Evolutionary conservation across 2,888 invertebrate genomes (phyloP), one percentile per base, ranked within the genome.

Genomic region (Gortyna flavago): DNA sequence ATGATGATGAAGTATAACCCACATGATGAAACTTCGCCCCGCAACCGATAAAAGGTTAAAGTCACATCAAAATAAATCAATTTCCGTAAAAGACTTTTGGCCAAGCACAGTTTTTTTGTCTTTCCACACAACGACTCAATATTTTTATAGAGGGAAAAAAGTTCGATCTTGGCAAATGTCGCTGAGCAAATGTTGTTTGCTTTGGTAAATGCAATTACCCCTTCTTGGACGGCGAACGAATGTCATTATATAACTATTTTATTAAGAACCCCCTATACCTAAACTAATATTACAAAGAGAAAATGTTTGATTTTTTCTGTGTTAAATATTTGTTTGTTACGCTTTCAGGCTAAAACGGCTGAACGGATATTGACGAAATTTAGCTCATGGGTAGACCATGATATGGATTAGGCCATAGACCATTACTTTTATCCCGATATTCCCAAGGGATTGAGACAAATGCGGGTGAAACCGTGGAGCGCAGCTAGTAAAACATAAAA

Each of bases 171-270:
- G 69, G 69, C 41, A 54, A 51, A 84, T 77, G 51, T 75, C 74
- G 18, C 62, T 35, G 35, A 61, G 77, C 29, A 48, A 80, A 84
- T 80, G 38, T 70, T 85, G 57, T 80, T 85, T 80, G 70, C 68
- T 75, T 85, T 83, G 66, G 75, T 72, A 75, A 83, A 83, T 80
- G 57, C 65, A 75, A 84, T 75, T 75, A 83, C 71, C 80, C 61
- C 69, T 75, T 84, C 57, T 65, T 18, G 38, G 57, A 44, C 16
- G 6, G 21, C n/a, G 62, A 32, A 65, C 35, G 51, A 74, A 67
- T 68, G 59, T 71, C 65, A 71, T 74, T 64, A 71, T 67, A 44
- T 68, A n/a, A 68, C 70, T 67, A 67, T 74, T 79, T 72, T 79
- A 75, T 66, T 61, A 74, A 70, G 69, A 32, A 32, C 54, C 25